Evolutionary conservation across 2,888 invertebrate species (phyloP), one percentile per base, ranked within the genome.

Genomic region (Aleiodes testaceus): DNA sequence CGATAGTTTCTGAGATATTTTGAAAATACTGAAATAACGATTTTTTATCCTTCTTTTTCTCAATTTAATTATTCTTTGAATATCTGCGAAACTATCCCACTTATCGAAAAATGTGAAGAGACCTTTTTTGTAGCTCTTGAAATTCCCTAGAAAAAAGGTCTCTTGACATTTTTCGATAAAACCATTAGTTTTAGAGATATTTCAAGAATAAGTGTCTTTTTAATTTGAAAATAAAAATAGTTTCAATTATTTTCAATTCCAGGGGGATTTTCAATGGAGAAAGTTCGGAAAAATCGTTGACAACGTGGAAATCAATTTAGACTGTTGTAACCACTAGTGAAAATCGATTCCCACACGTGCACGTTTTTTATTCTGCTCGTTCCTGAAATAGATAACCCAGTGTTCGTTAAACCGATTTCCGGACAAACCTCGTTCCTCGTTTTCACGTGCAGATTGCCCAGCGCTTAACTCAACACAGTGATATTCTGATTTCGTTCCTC

Each of bases 351-450:
- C 71, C 76, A 72, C 71, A 72, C 55, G 63, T 53, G 69, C 50
- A 72, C 61, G 22, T 59, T 59, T 49, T 69, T 53, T 26, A 66
- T 69, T 67, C 55, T 61, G 14, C 71, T 36, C 66, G 14, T 66
- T 72, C 72, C 63, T 68, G 70, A 74, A 78, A 73, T 52, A 73
- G 73, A 72, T 75, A 70, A 72, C 71, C 53, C 67, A 36, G 67
- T 69, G 66, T 75, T 76, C 75, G 74, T 76, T 77, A 77, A 75
- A 77, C 74, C 74, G 74, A 77, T 75, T 77, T 77, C 55, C 74
- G 72, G 66, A 72, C 72, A 74, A 76, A 73, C 69, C 73, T 74
- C 74, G 69, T 65, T 36, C 69, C 67, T 70, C 71, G 71, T 72
- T 49, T 70, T 72, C n/a, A 68, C 73, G 74, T 67, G 59, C 72